Evolutionary conservation across 2,888 invertebrate genomes (phyloP).

Genomic region (Elgonia sp.): DNA sequence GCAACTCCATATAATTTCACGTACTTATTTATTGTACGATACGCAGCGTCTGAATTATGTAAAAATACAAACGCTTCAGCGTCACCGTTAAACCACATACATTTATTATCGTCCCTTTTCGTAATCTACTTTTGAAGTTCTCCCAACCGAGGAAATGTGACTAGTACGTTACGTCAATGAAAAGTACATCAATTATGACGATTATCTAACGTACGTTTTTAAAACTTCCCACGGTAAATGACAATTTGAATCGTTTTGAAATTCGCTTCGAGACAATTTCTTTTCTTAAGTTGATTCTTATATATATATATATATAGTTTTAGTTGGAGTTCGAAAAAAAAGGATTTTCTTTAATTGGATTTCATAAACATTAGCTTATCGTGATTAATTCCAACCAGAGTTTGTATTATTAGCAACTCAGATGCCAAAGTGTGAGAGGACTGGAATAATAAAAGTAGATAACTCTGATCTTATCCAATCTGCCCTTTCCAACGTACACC

Average conservation of each 20-base stretch:
- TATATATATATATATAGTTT: too few relatives aligned
- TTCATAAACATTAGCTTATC: background rate
- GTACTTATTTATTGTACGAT: slow-evolving; percentile 71
- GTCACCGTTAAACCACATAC: slow-evolving; percentile 68
- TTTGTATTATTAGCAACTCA: slow-evolving; percentile 5
- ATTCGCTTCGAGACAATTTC: too few relatives aligned
- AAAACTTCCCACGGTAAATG: background rate
- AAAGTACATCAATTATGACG: background rate
- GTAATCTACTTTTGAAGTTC: slow-evolving; percentile 65
- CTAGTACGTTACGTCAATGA: slow-evolving; percentile 18
- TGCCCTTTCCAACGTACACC: slow-evolving; percentile 1
- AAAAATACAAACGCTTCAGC: slow-evolving; percentile 65
- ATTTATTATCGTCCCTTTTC: slow-evolving; percentile 67
- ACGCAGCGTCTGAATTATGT: slow-evolving; percentile 65
- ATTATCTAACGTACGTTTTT: background rate
- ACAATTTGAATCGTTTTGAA: background rate
- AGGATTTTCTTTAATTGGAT: background rate
- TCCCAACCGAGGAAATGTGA: slow-evolving; percentile 21
- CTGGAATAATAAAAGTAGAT: slow-evolving; percentile 1
- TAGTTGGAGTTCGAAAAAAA: background rate
- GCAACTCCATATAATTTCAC: slow-evolving; percentile 69
- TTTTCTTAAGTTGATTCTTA: too few relatives aligned
- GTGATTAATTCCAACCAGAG: background rate
- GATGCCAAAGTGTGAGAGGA: slow-evolving; percentile 2
- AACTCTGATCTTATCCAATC: slow-evolving; percentile 17